Percentiles rank a stretch among this genome's conserved stretches.
These are phyloP conservation scores for Drosophila athabasca DNA, from an alignment of 1,140 invertebrate genomes.

Conservation along the genomic window DNA sequence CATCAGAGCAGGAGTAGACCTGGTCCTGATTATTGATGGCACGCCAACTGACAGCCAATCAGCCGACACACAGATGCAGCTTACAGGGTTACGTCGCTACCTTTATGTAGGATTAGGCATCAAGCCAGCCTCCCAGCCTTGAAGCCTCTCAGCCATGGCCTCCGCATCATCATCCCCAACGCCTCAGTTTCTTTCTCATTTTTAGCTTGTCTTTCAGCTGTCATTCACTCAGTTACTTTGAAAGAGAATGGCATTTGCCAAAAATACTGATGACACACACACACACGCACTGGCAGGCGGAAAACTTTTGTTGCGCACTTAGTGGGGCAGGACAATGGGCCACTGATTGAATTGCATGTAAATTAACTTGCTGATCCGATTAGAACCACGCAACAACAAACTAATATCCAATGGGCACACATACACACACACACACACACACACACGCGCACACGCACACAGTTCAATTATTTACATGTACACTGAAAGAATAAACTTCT, in stretches of 20 bases:
- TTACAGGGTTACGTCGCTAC: constrained; percentile 14
- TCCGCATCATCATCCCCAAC: neutral
- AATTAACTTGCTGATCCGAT: constrained; percentile 81
- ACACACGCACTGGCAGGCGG: neutral
- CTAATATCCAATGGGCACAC: constrained; percentile 51
- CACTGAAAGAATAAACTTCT: neutral
- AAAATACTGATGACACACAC: constrained; percentile 53
- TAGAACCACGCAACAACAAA: constrained; percentile 55
- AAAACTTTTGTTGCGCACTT: constrained; percentile 61
- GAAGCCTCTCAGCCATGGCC: neutral
- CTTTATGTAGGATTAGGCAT: constrained; percentile 41
- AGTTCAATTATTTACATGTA: constrained; percentile 5
- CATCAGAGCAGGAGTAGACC: too few relatives aligned
- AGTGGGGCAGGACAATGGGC: constrained; percentile 61
- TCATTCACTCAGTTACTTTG: constrained; percentile 37
- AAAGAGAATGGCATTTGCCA: constrained; percentile 54
- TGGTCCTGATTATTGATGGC: constrained; percentile 38
- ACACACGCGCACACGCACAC: neutral
- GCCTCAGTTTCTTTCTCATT: neutral
- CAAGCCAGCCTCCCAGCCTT: neutral
- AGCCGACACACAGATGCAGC: constrained; percentile 22
- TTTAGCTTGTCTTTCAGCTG: constrained; percentile 33
- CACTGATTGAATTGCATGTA: constrained; percentile 79
- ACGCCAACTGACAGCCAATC: constrained; percentile 30
- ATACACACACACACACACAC: constrained; percentile 9